These are phyloP conservation scores for Mechanitis mazaeus DNA, from an alignment of 2,888 invertebrate genomes.

Conservation along the genomic window DNA sequence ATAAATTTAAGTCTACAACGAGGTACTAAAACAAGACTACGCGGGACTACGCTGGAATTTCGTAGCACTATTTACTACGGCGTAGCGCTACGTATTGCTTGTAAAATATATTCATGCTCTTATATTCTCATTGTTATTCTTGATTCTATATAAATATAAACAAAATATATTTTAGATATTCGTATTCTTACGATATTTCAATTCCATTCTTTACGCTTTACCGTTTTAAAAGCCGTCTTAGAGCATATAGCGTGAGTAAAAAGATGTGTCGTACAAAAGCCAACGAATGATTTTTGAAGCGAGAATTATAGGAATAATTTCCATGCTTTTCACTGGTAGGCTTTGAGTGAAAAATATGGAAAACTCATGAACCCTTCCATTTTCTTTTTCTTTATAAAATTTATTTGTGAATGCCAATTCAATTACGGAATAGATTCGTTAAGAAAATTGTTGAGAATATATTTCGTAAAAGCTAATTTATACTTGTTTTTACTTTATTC, in stretches of 20 bases:
- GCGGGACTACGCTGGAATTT: conserved; percentile 1
- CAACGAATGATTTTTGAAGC: conserved; percentile 15
- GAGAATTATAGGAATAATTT: conserved; percentile 12
- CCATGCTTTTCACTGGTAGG: conserved; percentile 13
- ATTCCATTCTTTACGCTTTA: conserved; percentile 5
- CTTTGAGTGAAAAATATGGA: conserved; percentile 14
- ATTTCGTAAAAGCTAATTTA: not conserved
- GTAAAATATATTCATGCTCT: not conserved
- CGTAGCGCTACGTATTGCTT: conserved; percentile 7
- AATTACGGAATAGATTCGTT: not conserved
- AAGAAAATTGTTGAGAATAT: conserved; percentile 1
- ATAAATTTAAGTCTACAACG: conserved; percentile 1
- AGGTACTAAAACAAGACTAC: not conserved
- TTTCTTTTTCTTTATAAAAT: conserved; percentile 8
- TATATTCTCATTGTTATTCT: not conserved
- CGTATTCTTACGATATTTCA: conserved; percentile 7
- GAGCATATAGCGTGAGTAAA: conserved; percentile 21
- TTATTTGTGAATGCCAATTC: conserved; percentile 6
- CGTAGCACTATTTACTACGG: conserved; percentile 14
- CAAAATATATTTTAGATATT: conserved; percentile 1
- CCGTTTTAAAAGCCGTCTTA: conserved; percentile 21
- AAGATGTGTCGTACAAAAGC: conserved; percentile 14
- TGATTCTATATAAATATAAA: conserved; percentile 1
- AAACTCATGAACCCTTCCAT: conserved; percentile 9
- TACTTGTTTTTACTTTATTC: not conserved